These are phyloP conservation scores for Drosophila ficusphila DNA, from an alignment of 1,140 invertebrate genomes.

Conservation along the genomic window DNA sequence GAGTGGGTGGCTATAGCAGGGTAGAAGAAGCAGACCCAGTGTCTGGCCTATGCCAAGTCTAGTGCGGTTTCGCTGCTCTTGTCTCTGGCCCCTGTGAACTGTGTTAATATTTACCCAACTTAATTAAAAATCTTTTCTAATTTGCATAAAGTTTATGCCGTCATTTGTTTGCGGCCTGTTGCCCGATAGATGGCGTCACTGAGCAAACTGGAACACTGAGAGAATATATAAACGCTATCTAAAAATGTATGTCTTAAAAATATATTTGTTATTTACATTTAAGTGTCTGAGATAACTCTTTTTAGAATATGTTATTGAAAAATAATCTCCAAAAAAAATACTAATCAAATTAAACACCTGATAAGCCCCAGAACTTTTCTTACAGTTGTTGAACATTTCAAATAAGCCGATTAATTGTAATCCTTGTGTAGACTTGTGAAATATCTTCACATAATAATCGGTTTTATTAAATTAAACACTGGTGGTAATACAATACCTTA, in stretches of 20 bases:
- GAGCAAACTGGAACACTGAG: constrained; percentile 5
- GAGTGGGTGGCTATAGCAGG: neutral
- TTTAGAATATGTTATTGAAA: too few species aligned
- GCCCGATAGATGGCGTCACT: constrained; percentile 29
- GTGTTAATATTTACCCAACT: constrained; percentile 75
- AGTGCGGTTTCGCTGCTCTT: neutral
- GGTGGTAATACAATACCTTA: neutral
- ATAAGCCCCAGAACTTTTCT: too few species aligned
- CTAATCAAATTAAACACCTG: too few species aligned
- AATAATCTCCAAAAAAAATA: too few species aligned
- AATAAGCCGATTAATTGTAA: too few species aligned
- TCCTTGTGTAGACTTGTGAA: neutral
- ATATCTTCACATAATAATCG: neutral
- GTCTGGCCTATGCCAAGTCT: constrained; percentile 17
- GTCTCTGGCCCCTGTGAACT: constrained; percentile 41
- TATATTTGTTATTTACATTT: too few species aligned
- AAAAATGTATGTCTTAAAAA: too few species aligned
- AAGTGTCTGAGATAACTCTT: too few species aligned
- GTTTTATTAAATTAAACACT: neutral
- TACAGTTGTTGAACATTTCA: too few species aligned
- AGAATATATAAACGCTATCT: too few species aligned
- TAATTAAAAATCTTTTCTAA: constrained; percentile 82
- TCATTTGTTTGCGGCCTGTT: constrained; percentile 55
- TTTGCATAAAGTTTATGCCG: constrained; percentile 78
- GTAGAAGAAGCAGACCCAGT: neutral